Evolutionary conservation across 2,113 vertebrate species (phyloP), one percentile per base, ranked within the genome.

Genomic region (Nettapus auritus): DNA sequence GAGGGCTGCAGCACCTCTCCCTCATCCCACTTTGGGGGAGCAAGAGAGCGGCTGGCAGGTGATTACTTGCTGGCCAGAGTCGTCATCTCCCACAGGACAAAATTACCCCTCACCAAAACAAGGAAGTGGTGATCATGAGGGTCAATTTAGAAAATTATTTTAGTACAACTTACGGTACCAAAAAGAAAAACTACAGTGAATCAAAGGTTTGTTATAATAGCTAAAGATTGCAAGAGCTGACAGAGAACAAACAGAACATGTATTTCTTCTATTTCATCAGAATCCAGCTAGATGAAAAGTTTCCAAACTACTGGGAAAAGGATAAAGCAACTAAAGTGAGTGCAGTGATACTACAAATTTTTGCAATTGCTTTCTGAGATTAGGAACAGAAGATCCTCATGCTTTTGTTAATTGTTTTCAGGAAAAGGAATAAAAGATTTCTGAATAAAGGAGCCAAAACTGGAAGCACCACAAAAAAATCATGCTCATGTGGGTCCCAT

Each of bases 121-220:
- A 64, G 22, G 48, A 89, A 76, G 0, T 1, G 13, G 46, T 38
- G 74, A 9, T 55, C 34, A 57, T 11, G 10, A 15, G 69, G 33
- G 59, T 71, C 62, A 94, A 8, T 44, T 50, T 28, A 48, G 76
- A 87, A 11, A 69, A 18, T 14, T 53, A 80, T n/a, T 15, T 76
- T 40, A 60, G 26, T 34, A 44, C 1, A 2, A 38, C 1, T 33
- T 25, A 12, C 0, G 2, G 29, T 21, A 90, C 8, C 1, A 1
- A 7, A 21, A 67, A 64, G 18, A 71, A 83, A 73, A 87, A n/a
- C 16, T 26, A 52, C 17, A 64, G 25, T 46, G 12, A 88, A 70
- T 7, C 63, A 33, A 80, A 82, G 53, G 46, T 57, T 8, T 66
- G 17, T 73, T 74, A 11, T 74, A 62, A 55, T 28, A 81, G 34